Evolutionary conservation across 2,888 invertebrate species (phyloP), one percentile per base, ranked within the genome.

Genomic region (Scaptodrosophila latifasciaeformis): DNA sequence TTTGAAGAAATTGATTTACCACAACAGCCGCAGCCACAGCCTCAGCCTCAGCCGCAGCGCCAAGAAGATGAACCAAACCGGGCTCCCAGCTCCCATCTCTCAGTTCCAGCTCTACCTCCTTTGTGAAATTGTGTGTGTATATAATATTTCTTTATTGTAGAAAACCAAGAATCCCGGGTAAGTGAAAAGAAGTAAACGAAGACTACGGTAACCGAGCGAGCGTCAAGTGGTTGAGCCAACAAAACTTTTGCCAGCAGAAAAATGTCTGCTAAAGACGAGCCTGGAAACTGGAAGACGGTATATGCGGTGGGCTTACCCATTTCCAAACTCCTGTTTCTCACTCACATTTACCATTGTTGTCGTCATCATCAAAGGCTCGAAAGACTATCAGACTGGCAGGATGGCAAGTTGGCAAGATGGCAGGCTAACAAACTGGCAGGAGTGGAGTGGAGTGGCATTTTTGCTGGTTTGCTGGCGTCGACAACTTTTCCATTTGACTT

Each of bases 1-100:
- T 83, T 82, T 72, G 68, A 67, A 82, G 79, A 81, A 84, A 82
- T 84, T 84, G 83, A 84, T 80, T 84, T 83, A 74, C 84, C 83
- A 70, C 83, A 80, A 67, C 63, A 70, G 62, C 76, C n/a, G n/a
- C n/a, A n/a, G n/a, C n/a, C n/a, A n/a, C n/a, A n/a, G n/a, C n/a
- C n/a, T n/a, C n/a, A n/a, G n/a, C n/a, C n/a, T n/a, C n/a, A n/a
- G n/a, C n/a, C 78, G 62, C 82, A 74, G 64, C 65, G 61, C 62
- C 70, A 49, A 49, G 49, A 47, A 55, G 42, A 49, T 18, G 37
- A 37, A 37, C 17, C 37, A 5, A 27, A 27, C 5, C n/a, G n/a
- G 27, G 9, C 27, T 27, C 27, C 10, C 42, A 9, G 7, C 15
- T 29, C 17, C 42, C 19, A 35, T 13, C 13, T 6, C 39, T 29